Evolutionary conservation across 2,797 vertebrate species (phyloP).

Genomic region (Arremon brunneinucha): DNA sequence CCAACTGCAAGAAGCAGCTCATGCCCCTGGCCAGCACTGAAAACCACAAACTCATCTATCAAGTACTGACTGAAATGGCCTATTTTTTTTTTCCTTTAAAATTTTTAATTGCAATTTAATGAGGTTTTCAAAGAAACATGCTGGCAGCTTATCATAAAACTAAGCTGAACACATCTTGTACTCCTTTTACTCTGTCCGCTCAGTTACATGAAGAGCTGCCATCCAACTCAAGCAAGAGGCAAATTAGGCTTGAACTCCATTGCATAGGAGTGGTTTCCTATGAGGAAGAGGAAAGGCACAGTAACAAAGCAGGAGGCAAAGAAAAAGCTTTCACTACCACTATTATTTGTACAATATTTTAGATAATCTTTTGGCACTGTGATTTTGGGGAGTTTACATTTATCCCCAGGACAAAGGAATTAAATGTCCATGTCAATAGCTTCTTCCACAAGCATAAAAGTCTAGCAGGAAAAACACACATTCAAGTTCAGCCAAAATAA

Average conservation of each 20-base stretch:
- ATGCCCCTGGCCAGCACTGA: neutral
- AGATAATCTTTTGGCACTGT: neutral
- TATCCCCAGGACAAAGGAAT: neutral
- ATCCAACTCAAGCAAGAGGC: neutral
- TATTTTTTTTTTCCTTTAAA: neutral
- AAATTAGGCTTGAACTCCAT: neutral
- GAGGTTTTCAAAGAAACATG: slow-evolving; percentile 14
- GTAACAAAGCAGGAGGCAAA: neutral
- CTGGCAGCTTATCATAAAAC: slow-evolving; percentile 9
- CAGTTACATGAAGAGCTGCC: neutral
- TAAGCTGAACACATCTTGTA: neutral
- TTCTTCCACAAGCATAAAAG: neutral
- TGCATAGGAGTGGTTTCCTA: neutral
- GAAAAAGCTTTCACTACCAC: neutral
- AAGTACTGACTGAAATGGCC: neutral
- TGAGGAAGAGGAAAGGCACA: neutral
- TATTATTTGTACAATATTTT: neutral
- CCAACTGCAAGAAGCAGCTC: neutral
- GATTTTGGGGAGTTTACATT: neutral
- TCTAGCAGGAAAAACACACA: neutral
- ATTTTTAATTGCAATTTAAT: slow-evolving; percentile 25
- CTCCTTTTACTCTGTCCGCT: neutral
- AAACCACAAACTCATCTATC: neutral
- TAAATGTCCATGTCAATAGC: neutral
- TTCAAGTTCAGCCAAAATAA: neutral